Evolutionary conservation across 2,797 vertebrate genomes (phyloP), one percentile per base, ranked within the genome.

Genomic region (Lophius americanus): DNA sequence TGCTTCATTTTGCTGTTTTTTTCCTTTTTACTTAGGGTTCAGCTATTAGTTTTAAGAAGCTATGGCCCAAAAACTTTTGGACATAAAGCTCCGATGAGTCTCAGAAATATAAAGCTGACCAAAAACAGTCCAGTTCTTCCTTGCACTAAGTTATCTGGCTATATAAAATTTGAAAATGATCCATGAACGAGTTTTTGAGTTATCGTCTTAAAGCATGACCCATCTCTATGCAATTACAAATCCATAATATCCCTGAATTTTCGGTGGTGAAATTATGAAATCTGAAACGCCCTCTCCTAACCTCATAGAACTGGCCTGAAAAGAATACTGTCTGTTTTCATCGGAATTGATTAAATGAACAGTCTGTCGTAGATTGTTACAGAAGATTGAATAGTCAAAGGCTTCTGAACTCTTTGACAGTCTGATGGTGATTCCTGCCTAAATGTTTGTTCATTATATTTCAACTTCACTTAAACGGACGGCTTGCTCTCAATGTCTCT

Each of bases 311-410:
- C 11, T 2, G 33, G 52, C 42, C 42, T 6, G 14, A 64, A 64
- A 36, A 69, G 56, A 53, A 52, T 7, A 39, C 7, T 14, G 47
- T 46, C 47, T 56, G 51, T 47, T 23, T 23, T 60, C 48, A 60
- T 60, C 43, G 46, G 35, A 57, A 51, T 60, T 33, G 4, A 64
- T 64, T 51, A 51, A 56, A 12, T 73, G 64, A 52, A 64, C 35
- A 48, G 55, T 48, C 60, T 49, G 69, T 68, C 70, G 61, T 61
- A 69, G 65, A 69, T 44, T 64, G 57, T 65, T 39, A 44, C 36
- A 44, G 69, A 69, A 68, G 47, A 56, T 56, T 69, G 43, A 47
- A 56, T 60, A 60, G 60, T 60, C 10, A 2, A 64, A 64, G 50
- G 51, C 38, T 4, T 50, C 38, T 52, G 47, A 64, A 72, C 64